A percentile compares a stretch with the other conserved stretches of the same genome.
Evolutionary conservation across 2,113 vertebrate genomes (phyloP).

Genomic region (Ranitomeya imitator): DNA sequence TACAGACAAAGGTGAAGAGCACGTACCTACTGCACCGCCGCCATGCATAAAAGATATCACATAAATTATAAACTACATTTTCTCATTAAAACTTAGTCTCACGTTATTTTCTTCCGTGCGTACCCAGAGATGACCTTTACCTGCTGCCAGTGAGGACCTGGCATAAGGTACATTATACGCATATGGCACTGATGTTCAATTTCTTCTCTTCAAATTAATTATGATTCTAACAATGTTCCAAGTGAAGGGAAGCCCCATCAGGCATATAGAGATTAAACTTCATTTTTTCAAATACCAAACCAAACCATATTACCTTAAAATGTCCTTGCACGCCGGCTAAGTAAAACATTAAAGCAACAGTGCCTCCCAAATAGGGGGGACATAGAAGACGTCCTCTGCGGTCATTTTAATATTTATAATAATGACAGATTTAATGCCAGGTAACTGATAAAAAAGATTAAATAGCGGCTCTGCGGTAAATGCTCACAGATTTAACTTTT

Average conservation of each 20-base stretch:
- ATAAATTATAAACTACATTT: slow-evolving; percentile 60
- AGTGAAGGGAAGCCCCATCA: slow-evolving; percentile 59
- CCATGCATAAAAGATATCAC: slow-evolving; percentile 56
- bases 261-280: slow-evolving; percentile 60
- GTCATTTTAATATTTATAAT: slow-evolving; percentile 52
- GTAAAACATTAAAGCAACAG: slow-evolving; percentile 57
- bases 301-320: slow-evolving; percentile 59
- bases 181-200: slow-evolving; percentile 58
- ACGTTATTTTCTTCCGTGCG: slow-evolving; percentile 56
- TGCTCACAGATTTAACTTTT: slow-evolving; percentile 39
- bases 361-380: slow-evolving; percentile 33
- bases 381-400: slow-evolving; percentile 20
- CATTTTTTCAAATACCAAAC: slow-evolving; percentile 60
- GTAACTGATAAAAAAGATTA: slow-evolving; percentile 35
- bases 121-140: slow-evolving; percentile 59
- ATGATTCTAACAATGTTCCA: slow-evolving; percentile 59
- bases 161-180: slow-evolving; percentile 58
- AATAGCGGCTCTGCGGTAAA: slow-evolving; percentile 20
- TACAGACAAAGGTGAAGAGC: slow-evolving; percentile 52
- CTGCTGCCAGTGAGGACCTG: slow-evolving; percentile 57
- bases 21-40: slow-evolving; percentile 37
- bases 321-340: slow-evolving; percentile 52
- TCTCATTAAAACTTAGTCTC: slow-evolving; percentile 59
- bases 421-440: slow-evolving; percentile 49
- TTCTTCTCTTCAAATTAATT: slow-evolving; percentile 58